Evolutionary conservation across 2,797 vertebrate species (phyloP).

Genomic region (Podarcis lilfordi): DNA sequence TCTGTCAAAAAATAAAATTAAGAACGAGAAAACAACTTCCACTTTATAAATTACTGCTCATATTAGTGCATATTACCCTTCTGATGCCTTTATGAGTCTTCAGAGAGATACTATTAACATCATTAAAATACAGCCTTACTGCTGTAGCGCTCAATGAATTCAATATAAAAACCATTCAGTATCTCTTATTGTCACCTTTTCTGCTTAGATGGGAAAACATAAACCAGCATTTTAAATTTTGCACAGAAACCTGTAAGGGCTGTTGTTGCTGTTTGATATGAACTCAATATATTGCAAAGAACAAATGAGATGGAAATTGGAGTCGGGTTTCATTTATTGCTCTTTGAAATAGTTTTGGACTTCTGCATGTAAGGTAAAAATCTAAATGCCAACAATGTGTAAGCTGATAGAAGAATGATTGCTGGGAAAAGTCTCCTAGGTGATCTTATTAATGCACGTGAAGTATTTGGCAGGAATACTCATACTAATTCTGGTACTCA

Average conservation of each 20-base stretch:
- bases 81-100: constrained; percentile 27
- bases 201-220: not conserved
- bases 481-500: constrained; percentile 12
- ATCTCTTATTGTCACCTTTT: not conserved
- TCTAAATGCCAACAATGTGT: not conserved
- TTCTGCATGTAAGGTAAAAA: not conserved
- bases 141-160: constrained; percentile 23
- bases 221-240: constrained; percentile 11
- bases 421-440: not conserved
- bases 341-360: not conserved
- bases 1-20: constrained; percentile 18
- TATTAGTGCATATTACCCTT: constrained; percentile 30
- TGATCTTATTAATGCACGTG: not conserved
- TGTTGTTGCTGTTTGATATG: constrained; percentile 28
- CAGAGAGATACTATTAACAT: constrained; percentile 29
- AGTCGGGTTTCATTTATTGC: constrained; percentile 11
- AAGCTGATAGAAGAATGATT: constrained; percentile 1
- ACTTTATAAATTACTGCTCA: constrained; percentile 19
- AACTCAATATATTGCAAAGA: constrained; percentile 26
- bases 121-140: constrained; percentile 36
- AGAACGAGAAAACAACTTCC: constrained; percentile 28
- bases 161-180: not conserved
- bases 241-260: not conserved
- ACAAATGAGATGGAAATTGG: constrained; percentile 10
- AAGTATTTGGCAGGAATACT: constrained; percentile 8